A percentile compares a stretch with the other conserved stretches of the same genome.
phyloP scores from a whole-genome alignment of 2,113 vertebrate species.

The Periophthalmus modestus region DNA sequence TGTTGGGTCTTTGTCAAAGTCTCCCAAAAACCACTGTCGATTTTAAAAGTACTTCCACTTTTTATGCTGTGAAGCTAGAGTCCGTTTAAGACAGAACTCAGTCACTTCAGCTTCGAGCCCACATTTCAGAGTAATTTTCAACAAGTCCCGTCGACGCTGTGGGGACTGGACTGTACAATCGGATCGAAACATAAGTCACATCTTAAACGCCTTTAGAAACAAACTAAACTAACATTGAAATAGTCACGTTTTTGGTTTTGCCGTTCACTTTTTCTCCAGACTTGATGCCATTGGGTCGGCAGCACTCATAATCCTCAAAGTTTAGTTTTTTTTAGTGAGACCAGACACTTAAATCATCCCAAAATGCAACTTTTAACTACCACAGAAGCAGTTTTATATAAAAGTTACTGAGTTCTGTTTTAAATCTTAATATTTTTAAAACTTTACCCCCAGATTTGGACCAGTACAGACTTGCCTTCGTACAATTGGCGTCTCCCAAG shows the following conservation, averaged over 20 bases:
- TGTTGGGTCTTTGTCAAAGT: slow-evolving; percentile 56
- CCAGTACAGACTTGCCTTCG: slow-evolving; percentile 59
- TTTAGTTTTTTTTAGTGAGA: not conserved
- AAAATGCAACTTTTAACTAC: not conserved
- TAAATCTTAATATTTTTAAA: slow-evolving; percentile 38
- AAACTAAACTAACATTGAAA: not conserved
- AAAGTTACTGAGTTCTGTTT: slow-evolving; percentile 8
- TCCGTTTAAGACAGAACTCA: slow-evolving; percentile 16
- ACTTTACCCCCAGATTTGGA: slow-evolving; percentile 68
- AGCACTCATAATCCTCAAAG: not conserved
- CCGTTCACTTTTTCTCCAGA: not conserved
- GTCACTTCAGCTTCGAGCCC: not conserved
- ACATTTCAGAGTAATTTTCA: not conserved
- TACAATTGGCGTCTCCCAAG: slow-evolving; percentile 84
- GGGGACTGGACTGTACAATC: too few species aligned
- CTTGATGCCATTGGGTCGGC: not conserved
- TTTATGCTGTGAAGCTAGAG: slow-evolving; percentile 71
- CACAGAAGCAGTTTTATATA: not conserved
- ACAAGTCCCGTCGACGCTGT: not conserved
- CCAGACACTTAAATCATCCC: not conserved
- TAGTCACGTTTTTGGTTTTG: not conserved
- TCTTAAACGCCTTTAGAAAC: too few species aligned
- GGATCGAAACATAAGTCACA: too few species aligned
- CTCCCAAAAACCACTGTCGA: slow-evolving; percentile 70
- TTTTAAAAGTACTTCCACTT: slow-evolving; percentile 56